Evolutionary conservation across 2,113 vertebrate genomes (phyloP), one percentile per base, ranked within the genome.

Genomic region (Symphodus melops): DNA sequence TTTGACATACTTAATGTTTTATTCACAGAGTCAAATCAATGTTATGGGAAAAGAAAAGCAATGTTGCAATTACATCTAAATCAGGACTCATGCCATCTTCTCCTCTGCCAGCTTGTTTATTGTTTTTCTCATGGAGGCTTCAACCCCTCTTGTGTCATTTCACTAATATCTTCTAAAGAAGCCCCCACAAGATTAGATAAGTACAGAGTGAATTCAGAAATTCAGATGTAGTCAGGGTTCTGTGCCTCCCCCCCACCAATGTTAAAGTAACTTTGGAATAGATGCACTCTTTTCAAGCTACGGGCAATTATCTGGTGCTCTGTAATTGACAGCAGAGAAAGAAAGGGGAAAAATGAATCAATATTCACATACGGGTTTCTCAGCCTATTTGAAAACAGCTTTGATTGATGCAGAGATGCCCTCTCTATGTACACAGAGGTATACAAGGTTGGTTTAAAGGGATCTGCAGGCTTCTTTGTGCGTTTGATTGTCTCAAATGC

Each of bases 271-370:
- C 51, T 81, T 69, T 42, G 71, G 88, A 90, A 86, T 75, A 81
- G 81, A 88, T 84, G 52, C 70, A 79, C 63, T 85, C 76, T 51
- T 83, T 86, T 79, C 67, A 64, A 80, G 79, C 81, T 85, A 57
- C 37, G 49, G 70, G 84, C 87, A 91, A 89, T 90, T 83, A 92
- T 86, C 67, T 73, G 55, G 72, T 25, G n/a, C 48, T 68, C 39
- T 67, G 68, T 90, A 93, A 91, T 90, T 92, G 83, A 78, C 83
- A 89, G 75, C 78, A 83, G 77, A 77, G 68, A 74, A 83, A 77
- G 68, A 74, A 83, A 81, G 25, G 46, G 67, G 33, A 46, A 63
- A 70, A 69, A 70, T 8, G 80, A 91, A 90, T 92, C 83, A 82
- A 92, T 91, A 89, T 85, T 86, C 82, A 85, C 67, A 53, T 86